Conservation (phyloP, 2,888 invertebrate genomes). For the Parnassius orleans region DNA sequence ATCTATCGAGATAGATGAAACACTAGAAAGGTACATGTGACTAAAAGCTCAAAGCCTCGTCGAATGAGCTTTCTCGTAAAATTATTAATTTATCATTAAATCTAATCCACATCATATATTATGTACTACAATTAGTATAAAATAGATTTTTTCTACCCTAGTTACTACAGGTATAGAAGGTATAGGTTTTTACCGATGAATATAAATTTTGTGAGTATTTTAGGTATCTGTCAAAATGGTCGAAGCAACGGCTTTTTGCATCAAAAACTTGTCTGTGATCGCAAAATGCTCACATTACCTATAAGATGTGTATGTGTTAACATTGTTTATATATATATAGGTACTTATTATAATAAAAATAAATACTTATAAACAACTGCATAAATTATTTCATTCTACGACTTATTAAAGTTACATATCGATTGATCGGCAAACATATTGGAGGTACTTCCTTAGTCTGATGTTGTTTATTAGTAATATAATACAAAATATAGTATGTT, state of each 20-base stretch:
- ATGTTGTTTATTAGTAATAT: no score
- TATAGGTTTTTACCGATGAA: slow-evolving; percentile 35
- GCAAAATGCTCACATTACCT: no score
- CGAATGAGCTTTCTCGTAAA: slow-evolving; percentile 40
- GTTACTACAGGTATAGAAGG: slow-evolving; percentile 53
- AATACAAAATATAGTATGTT: no score
- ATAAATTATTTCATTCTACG: slow-evolving; percentile 1
- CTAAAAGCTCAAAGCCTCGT: slow-evolving; percentile 55
- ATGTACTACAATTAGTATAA: slow-evolving; percentile 63
- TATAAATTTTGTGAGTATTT: slow-evolving; percentile 55
- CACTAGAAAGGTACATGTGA: slow-evolving; percentile 48
- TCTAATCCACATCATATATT: slow-evolving; percentile 42
- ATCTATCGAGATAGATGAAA: slow-evolving; percentile 48
- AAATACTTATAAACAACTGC: background rate
- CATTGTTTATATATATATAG: no score
- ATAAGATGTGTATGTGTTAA: no score
- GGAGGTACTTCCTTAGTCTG: background rate
- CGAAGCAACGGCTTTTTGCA: background rate
- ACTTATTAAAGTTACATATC: background rate
- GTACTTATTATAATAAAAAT: background rate
- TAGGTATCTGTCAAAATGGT: slow-evolving; percentile 1
- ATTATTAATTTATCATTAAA: slow-evolving; percentile 28
- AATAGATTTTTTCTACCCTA: slow-evolving; percentile 73
- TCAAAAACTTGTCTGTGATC: no score
- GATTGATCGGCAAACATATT: slow-evolving; percentile 10